Evolutionary conservation across 2,113 vertebrate genomes (phyloP), one percentile per base, ranked within the genome.

Genomic region (Callopanchax toddi): DNA sequence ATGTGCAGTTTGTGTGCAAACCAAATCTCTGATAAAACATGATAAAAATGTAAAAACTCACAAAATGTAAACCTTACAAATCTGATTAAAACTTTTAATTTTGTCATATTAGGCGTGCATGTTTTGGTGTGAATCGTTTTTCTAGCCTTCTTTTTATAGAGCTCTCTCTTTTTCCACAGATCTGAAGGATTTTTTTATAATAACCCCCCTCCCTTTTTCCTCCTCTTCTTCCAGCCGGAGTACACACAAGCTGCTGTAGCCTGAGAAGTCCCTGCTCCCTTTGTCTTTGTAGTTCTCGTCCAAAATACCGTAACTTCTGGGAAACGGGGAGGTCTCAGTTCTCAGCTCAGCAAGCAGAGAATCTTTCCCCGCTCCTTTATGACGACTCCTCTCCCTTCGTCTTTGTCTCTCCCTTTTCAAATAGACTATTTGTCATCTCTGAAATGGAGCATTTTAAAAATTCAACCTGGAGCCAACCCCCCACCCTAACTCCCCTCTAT

Each of bases 401-500:
- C 76, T 87, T 83, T 85, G 80, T 83, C 81, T 86, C 79, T 78
- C 67, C 60, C 76, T 75, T 87, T 89, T 91, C 89, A 87, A 90
- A 86, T 68, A 86, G 74, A 88, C 86, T 89, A 90, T 91, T 92
- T 91, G 90, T 92, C 91, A 91, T 92, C 86, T 83, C 88, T 83
- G 79, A 86, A 92, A 92, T 85, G 88, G 88, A 89, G 87, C 85
- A 90, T 93, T 91, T 92, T 84, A 90, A 91, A 90, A 92, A 87
- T 87, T 86, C 88, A 91, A 89, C 91, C 88, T 86, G 86, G 86
- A 90, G 78, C 88, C 87, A 87, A 83, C 89, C 85, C 89, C 50
- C 89, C 90, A 87, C 85, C 84, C 83, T 55, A 59, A 84, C 82
- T 84, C 84, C 84, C 82, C 72, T 83, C 76, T 84, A 83, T 91